Conservation (phyloP, 1,140 invertebrate species). For the Ooceraea biroi region DNA sequence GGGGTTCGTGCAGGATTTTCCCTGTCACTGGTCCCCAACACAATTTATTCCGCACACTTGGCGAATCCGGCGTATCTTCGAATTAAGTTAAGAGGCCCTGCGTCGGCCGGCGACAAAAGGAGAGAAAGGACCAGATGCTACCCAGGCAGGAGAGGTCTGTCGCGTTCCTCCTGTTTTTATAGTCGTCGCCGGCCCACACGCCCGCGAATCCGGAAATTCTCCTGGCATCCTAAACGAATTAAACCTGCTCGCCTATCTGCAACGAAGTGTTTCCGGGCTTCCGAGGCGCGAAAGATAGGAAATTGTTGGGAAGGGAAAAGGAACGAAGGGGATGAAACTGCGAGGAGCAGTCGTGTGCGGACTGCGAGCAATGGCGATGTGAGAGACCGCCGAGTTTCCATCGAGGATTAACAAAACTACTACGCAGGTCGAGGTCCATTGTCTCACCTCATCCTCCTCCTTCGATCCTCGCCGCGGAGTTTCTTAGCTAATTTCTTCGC, state of each 20-base stretch:
- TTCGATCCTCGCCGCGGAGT: conserved; percentile 66
- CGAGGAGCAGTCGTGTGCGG: conserved; percentile 4
- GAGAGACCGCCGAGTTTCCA: conserved; percentile 55
- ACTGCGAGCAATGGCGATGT: conserved; percentile 33
- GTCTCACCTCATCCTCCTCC: conserved; percentile 55
- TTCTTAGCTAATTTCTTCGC: conserved; percentile 74
- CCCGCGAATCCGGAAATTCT: conserved; percentile 60
- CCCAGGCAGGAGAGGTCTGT: conserved; percentile 11
- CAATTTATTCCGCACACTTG: conserved; percentile 71
- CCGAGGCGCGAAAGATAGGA: conserved; percentile 27
- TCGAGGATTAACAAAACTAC: conserved; percentile 74
- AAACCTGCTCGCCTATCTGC: conserved; percentile 58
- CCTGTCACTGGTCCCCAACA: conserved; percentile 44
- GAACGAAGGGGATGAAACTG: background rate
- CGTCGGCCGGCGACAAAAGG: conserved; percentile 45
- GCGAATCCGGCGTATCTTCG: conserved; percentile 64
- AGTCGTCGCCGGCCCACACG: conserved; percentile 45
- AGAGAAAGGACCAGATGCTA: conserved; percentile 47
- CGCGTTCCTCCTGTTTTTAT: conserved; percentile 63
- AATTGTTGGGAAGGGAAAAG: conserved; percentile 30
- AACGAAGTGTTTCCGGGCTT: conserved; percentile 44
- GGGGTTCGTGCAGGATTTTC: conserved; percentile 44
- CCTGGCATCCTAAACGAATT: conserved; percentile 57
- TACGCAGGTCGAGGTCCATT: conserved; percentile 65
- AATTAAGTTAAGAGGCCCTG: conserved; percentile 56